phyloP scores from a whole-genome alignment of 2,797 vertebrate genomes.

The Tragopan temminckii region DNA sequence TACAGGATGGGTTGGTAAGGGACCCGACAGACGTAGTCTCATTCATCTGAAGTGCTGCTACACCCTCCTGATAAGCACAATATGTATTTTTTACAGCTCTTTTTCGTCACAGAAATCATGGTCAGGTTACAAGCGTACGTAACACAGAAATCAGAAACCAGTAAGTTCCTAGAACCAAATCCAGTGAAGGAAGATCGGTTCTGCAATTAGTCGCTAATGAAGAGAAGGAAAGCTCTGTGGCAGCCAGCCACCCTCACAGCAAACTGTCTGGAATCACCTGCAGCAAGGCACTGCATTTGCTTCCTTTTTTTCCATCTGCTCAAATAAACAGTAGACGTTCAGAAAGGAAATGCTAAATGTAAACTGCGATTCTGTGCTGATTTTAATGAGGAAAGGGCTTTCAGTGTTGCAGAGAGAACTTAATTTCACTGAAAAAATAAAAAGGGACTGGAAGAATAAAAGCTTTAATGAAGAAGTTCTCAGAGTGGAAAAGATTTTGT shows the following conservation, averaged over 20 bases:
- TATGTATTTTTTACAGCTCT: neutral
- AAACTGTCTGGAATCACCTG: neutral
- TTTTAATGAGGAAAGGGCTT: neutral
- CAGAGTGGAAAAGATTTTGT: neutral
- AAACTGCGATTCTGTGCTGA: neutral
- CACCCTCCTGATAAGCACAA: neutral
- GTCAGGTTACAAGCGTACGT: neutral
- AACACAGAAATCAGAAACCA: constrained; percentile 48
- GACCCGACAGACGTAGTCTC: neutral
- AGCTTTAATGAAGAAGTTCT: neutral
- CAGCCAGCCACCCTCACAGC: neutral
- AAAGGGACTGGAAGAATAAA: neutral
- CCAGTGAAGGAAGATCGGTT: neutral
- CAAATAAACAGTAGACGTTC: constrained; percentile 3
- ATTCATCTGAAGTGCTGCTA: neutral
- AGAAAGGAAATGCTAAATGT: constrained; percentile 31
- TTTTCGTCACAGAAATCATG: neutral
- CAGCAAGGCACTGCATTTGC: neutral
- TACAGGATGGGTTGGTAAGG: neutral
- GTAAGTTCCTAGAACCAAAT: constrained; percentile 12
- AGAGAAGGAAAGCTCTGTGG: neutral
- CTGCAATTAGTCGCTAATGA: neutral
- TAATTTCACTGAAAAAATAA: neutral
- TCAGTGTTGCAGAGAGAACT: neutral
- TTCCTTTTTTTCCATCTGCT: constrained; percentile 13